A percentile compares a stretch with the other conserved stretches of the same genome.
Conservation (phyloP, 1,140 invertebrate genomes). For the Drosophila ficusphila region DNA sequence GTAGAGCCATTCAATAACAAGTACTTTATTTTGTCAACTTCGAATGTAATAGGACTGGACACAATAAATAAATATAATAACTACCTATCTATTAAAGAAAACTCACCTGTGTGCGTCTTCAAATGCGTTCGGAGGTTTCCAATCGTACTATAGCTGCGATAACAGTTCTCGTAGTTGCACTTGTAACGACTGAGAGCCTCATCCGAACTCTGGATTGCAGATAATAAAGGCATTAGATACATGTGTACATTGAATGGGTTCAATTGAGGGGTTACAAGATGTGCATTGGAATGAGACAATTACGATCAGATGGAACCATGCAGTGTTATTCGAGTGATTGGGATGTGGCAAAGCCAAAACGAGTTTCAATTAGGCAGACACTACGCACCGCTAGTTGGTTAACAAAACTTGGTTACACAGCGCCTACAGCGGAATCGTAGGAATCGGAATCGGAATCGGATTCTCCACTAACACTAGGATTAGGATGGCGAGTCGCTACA, state of each 20-base stretch:
- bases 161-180: conserved; percentile 96
- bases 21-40: conserved; percentile 24
- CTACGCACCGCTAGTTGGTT: conserved; percentile 69
- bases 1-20: conserved; percentile 27
- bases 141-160: conserved; percentile 95
- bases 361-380: conserved; percentile 34
- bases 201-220: conserved; percentile 65
- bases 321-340: conserved; percentile 11
- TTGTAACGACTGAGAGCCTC: conserved; percentile 87
- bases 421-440: conserved; percentile 34
- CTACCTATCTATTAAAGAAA: not conserved
- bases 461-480: conserved; percentile 47
- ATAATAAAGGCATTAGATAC: conserved; percentile 5
- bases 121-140: conserved; percentile 97
- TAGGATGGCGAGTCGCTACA: conserved; percentile 44
- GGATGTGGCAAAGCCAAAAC: not conserved
- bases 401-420: conserved; percentile 54
- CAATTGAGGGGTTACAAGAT: not conserved
- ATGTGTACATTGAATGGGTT: too few relatives aligned
- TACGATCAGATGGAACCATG: conserved; percentile 13
- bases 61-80: not conserved
- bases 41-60: not conserved
- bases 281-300: conserved; percentile 13
- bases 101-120: conserved; percentile 96
- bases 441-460: conserved; percentile 34